Evolutionary conservation across 2,888 invertebrate genomes (phyloP).

Genomic region (Disparrhopalites patrizii): DNA sequence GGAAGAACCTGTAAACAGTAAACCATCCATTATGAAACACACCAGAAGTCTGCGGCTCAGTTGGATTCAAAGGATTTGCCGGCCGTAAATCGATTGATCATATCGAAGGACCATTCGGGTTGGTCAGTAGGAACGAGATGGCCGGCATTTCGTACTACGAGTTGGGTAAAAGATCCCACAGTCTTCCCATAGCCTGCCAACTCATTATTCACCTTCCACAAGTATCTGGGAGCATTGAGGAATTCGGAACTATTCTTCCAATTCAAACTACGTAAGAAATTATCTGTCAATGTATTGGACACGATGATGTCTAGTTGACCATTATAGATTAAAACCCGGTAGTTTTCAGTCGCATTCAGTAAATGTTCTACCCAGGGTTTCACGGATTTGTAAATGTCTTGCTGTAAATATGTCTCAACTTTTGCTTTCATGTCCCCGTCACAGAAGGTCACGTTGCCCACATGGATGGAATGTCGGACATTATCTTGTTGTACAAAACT

Average conservation of each 20-base stretch:
- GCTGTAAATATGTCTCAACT: slow-evolving; percentile 67
- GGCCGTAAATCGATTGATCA: slow-evolving; percentile 65
- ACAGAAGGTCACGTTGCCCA: slow-evolving; percentile 67
- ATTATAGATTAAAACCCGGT: slow-evolving; percentile 75
- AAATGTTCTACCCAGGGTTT: slow-evolving; percentile 66
- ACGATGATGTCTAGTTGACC: slow-evolving; percentile 90
- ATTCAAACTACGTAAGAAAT: slow-evolving; percentile 67
- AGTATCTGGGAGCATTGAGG: slow-evolving; percentile 61
- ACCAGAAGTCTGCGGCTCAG: no score
- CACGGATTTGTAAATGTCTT: slow-evolving; percentile 77
- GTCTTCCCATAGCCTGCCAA: slow-evolving; percentile 72
- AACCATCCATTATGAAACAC: no score
- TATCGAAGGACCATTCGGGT: slow-evolving; percentile 70
- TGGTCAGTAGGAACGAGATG: slow-evolving; percentile 69
- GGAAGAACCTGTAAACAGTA: no score
- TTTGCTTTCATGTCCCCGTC: slow-evolving; percentile 55
- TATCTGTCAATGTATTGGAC: slow-evolving; percentile 77
- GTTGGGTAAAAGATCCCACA: slow-evolving; percentile 67
- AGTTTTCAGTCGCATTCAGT: slow-evolving; percentile 56
- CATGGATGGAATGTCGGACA: slow-evolving; percentile 74
- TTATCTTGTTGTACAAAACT: slow-evolving; percentile 61
- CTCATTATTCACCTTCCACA: slow-evolving; percentile 64
- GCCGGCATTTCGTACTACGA: slow-evolving; percentile 72
- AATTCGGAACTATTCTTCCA: slow-evolving; percentile 66
- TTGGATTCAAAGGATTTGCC: slow-evolving; percentile 41